These are phyloP conservation scores for Ceratotherium simum DNA, from an alignment of 2,113 vertebrate genomes.

Conservation along the genomic window DNA sequence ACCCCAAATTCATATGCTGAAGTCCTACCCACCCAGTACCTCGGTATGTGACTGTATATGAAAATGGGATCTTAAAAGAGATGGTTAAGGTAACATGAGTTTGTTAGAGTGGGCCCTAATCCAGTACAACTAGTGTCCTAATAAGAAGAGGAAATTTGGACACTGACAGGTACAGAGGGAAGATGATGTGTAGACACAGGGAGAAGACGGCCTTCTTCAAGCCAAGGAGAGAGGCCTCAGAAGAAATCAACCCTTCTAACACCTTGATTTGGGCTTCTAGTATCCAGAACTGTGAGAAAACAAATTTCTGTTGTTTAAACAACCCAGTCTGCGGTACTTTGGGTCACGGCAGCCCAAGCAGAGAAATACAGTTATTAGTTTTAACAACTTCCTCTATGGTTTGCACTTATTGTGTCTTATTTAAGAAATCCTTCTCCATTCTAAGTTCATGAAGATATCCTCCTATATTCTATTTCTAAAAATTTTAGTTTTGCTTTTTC, in stretches of 20 bases:
- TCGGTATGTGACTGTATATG: background rate
- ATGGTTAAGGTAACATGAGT: background rate
- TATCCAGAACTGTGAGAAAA: background rate
- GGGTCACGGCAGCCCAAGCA: background rate
- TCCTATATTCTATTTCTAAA: background rate
- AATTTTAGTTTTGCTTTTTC: background rate
- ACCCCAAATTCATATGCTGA: background rate
- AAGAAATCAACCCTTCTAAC: background rate
- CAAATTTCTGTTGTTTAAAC: background rate
- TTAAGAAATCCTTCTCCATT: background rate
- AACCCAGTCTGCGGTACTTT: background rate
- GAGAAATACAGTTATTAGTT: background rate
- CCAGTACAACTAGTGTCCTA: background rate
- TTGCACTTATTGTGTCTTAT: background rate
- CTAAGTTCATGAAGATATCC: background rate
- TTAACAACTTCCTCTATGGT: background rate
- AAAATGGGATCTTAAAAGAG: background rate
- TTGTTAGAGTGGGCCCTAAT: background rate
- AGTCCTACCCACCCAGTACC: background rate
- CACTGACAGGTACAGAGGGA: background rate
- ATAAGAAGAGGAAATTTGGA: background rate
- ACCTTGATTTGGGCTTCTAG: background rate
- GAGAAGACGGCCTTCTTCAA: background rate
- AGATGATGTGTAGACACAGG: background rate
- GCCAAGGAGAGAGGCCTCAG: background rate